Evolutionary conservation across 2,797 vertebrate genomes (phyloP).

Genomic region (Simalia tracyae): DNA sequence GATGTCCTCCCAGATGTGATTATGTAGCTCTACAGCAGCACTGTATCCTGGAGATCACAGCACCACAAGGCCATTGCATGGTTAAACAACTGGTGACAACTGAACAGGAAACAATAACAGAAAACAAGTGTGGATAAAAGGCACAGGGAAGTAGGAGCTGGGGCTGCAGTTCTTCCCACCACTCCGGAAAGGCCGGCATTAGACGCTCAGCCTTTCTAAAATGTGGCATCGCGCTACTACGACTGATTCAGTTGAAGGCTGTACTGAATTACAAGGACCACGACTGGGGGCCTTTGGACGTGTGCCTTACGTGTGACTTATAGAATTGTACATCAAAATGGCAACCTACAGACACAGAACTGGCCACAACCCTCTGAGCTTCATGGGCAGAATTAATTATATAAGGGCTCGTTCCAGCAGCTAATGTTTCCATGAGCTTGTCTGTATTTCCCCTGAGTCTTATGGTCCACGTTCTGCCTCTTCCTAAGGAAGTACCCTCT

Average conservation of each 20-base stretch:
- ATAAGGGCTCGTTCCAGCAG: not conserved
- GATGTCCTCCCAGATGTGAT: not conserved
- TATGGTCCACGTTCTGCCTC: not conserved
- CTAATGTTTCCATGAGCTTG: not conserved
- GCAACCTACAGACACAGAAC: not conserved
- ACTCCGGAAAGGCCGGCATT: not conserved
- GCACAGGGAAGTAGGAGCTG: not conserved
- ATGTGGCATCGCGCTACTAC: not conserved
- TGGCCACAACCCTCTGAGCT: not conserved
- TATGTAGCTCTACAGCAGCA: not conserved
- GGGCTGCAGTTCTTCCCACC: not conserved
- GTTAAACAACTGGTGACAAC: not conserved
- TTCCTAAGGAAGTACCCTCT: not conserved
- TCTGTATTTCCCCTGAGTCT: not conserved
- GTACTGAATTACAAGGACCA: too few relatives aligned
- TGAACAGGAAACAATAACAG: not conserved
- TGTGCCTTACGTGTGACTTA: not conserved
- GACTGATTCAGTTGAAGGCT: not conserved
- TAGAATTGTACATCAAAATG: not conserved
- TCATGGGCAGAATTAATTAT: not conserved
- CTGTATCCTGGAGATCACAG: not conserved
- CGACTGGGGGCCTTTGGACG: not conserved
- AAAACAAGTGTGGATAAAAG: not conserved
- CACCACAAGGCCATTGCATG: not conserved
- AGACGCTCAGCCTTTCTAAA: not conserved